phyloP scores from a whole-genome alignment of 2,797 vertebrate genomes.

The Ateles fusciceps region DNA sequence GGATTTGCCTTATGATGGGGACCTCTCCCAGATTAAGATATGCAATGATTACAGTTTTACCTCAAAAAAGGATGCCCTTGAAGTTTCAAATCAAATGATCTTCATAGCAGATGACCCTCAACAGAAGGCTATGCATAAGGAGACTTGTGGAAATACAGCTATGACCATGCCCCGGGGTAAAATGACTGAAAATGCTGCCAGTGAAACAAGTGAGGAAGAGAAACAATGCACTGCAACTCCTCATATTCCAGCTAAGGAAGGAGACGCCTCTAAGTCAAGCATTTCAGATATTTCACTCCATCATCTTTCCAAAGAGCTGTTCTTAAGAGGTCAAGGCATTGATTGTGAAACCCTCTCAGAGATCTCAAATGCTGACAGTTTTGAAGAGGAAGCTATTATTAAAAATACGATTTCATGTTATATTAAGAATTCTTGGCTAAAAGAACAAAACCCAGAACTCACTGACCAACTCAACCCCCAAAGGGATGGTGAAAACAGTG shows the following conservation, averaged over 20 bases:
- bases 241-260: background rate
- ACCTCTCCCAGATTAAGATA: conserved; percentile 55
- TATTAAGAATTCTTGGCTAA: background rate
- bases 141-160: background rate
- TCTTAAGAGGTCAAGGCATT: conserved; percentile 84
- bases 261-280: conserved; percentile 64
- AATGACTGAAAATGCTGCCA: background rate
- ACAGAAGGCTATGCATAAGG: background rate
- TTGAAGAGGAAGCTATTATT: conserved; percentile 76
- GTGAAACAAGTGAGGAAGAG: background rate
- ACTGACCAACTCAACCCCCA: background rate
- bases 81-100: background rate
- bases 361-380: conserved; percentile 87
- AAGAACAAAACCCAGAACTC: background rate
- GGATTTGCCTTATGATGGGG: conserved; percentile 87
- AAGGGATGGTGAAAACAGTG: background rate
- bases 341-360: conserved; percentile 92
- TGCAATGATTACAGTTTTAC: background rate
- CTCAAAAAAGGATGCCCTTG: background rate
- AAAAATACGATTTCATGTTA: conserved; percentile 57
- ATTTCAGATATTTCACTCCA: conserved; percentile 85
- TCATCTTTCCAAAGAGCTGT: conserved; percentile 83
- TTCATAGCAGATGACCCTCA: conserved; percentile 27
- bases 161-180: rapidly evolving
- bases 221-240: background rate